These are phyloP conservation scores for Agapornis canus DNA, from an alignment of 2,797 vertebrate species.

Conservation along the genomic window DNA sequence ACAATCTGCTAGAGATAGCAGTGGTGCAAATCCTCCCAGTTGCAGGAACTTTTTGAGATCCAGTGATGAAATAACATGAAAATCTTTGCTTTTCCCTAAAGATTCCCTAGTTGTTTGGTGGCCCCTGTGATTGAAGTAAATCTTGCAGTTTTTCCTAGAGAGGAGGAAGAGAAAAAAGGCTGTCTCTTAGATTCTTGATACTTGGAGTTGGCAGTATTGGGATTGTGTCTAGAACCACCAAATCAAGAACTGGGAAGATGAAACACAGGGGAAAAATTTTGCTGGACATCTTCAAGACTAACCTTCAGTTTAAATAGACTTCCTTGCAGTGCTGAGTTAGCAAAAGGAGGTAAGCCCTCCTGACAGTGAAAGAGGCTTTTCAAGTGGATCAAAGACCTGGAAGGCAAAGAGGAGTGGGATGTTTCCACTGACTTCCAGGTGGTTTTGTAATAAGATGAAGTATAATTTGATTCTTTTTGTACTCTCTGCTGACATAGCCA, in stretches of 20 bases:
- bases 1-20: accelerated
- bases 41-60: not conserved
- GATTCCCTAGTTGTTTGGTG: not conserved
- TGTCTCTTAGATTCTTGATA: not conserved
- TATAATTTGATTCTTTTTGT: constrained; percentile 59
- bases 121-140: not conserved
- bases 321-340: not conserved
- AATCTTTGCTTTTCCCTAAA: not conserved
- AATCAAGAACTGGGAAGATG: not conserved
- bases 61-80: not conserved
- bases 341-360: not conserved
- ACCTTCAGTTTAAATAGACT: not conserved
- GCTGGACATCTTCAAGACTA: not conserved
- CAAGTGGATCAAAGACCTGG: constrained; percentile 51
- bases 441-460: constrained; percentile 47
- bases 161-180: not conserved
- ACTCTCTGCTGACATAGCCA: constrained; percentile 46
- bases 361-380: constrained; percentile 40
- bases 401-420: constrained; percentile 46
- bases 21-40: not conserved
- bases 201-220: not conserved
- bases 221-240: not conserved
- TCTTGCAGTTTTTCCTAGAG: not conserved
- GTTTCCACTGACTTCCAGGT: constrained; percentile 39
- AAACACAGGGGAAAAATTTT: not conserved